These are phyloP conservation scores for Hanleya hanleyi DNA, from an alignment of 2,888 invertebrate species.

Conservation along the genomic window DNA sequence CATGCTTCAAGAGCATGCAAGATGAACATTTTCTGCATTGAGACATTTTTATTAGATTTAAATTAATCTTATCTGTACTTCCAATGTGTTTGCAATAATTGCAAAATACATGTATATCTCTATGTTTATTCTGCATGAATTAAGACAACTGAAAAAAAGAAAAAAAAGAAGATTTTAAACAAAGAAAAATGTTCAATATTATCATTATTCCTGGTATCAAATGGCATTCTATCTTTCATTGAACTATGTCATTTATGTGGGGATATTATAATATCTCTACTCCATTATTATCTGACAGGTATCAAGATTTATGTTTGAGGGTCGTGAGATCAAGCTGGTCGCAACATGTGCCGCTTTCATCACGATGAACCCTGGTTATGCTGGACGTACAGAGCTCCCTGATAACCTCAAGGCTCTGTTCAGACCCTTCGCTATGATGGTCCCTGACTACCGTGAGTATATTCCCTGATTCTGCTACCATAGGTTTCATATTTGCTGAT, in stretches of 20 bases:
- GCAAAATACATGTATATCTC: no score
- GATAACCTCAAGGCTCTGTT: slow-evolving; percentile 91
- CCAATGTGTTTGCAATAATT: no score
- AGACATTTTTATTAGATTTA: no score
- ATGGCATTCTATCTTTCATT: background rate
- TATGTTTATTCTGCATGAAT: no score
- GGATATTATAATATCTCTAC: background rate
- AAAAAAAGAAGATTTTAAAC: no score
- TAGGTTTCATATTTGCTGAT: no score
- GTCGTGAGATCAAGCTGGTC: slow-evolving; percentile 87
- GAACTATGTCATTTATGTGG: background rate
- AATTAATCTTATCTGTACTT: no score
- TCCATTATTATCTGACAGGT: slow-evolving; percentile 50
- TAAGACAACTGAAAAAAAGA: no score
- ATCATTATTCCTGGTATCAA: background rate
- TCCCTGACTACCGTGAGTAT: slow-evolving; percentile 87
- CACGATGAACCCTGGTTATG: slow-evolving; percentile 95
- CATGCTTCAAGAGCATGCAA: no score
- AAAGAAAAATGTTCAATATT: no score
- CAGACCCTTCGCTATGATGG: slow-evolving; percentile 93
- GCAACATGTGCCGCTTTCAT: slow-evolving; percentile 89
- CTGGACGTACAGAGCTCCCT: slow-evolving; percentile 90
- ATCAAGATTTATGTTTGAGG: slow-evolving; percentile 89
- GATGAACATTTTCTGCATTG: no score
- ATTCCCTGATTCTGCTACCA: no score